Evolutionary conservation across 2,888 invertebrate genomes (phyloP).

Genomic region (Apoda limacodes): DNA sequence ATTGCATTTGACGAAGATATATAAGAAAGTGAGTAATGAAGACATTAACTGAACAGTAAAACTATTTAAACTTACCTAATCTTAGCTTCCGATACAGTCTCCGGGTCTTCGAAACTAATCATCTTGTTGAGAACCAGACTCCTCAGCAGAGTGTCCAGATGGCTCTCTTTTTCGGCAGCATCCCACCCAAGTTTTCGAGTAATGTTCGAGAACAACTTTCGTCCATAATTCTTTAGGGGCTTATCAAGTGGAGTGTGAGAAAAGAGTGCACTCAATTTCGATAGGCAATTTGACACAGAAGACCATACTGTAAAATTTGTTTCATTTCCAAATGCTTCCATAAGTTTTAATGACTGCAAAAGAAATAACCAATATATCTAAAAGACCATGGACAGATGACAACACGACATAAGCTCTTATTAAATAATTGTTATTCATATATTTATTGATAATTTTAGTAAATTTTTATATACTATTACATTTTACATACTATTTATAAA

Average conservation of each 20-base stretch:
- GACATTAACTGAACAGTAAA: no score
- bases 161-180: slow-evolving; percentile 82
- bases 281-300: slow-evolving; percentile 81
- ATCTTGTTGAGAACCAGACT: slow-evolving; percentile 86
- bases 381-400: neutral
- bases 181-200: slow-evolving; percentile 88
- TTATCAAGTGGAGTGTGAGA: slow-evolving; percentile 83
- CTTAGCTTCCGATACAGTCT: slow-evolving; percentile 82
- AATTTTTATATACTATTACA: no score
- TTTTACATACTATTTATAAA: no score
- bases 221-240: slow-evolving; percentile 80
- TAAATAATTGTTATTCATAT: no score
- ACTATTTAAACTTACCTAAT: slow-evolving; percentile 68
- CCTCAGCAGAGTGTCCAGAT: slow-evolving; percentile 86
- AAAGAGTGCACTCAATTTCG: slow-evolving; percentile 80
- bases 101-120: slow-evolving; percentile 84
- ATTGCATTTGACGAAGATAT: no score
- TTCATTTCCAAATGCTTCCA: slow-evolving; percentile 87
- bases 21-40: no score
- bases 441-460: no score
- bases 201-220: slow-evolving; percentile 79
- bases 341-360: slow-evolving; percentile 76
- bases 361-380: slow-evolving; percentile 1
- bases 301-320: slow-evolving; percentile 96
- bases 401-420: neutral